Evolutionary conservation across 2,888 invertebrate species (phyloP), one percentile per base, ranked within the genome.

Genomic region (Bhutanitis thaidina): DNA sequence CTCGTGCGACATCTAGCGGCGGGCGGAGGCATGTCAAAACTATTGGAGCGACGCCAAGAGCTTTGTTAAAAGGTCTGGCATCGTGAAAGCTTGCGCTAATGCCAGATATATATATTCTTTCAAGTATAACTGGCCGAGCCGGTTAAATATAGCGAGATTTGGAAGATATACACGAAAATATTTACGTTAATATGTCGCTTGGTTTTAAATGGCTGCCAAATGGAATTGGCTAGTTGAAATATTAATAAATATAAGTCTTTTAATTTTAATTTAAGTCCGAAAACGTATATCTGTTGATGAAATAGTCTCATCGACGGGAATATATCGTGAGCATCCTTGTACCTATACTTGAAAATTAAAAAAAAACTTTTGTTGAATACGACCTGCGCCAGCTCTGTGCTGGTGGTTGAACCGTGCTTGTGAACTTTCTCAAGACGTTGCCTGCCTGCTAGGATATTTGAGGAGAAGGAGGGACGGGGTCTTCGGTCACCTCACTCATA

Each of bases 41-140:
- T 58, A 58, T 68, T 84, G 85, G 82, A 72, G 54, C 52, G 51
- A 39, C 49, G 85, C 85, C 85, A 86, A 73, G 71, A 64, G 76
- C 74, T 81, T 74, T 76, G 81, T 74, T 77, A 71, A 77, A 74
- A 79, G 77, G 74, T 67, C 71, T 70, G 69, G 74, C 76, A 69
- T 71, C 78, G 67, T 68, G 69, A 73, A 71, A 68, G 66, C 70
- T 67, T 64, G 63, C 61, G 61, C 62, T 67, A 64, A 66, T 64
- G 62, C 65, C 49, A 37, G 20, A 20, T 51, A 57, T 54, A 55
- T 56, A 54, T 57, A 55, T 52, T 58, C 46, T 54, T 54, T 48
- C 47, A 34, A 46, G 49, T 55, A 47, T 38, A 56, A 51, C 49
- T 44, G 49, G 50, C 51, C 44, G 56, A 38, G 43, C 50, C 34